A percentile compares a stretch with the other conserved stretches of the same genome.
Evolutionary conservation across 2,113 vertebrate genomes (phyloP).

Genomic region (Callionymus lyra): DNA sequence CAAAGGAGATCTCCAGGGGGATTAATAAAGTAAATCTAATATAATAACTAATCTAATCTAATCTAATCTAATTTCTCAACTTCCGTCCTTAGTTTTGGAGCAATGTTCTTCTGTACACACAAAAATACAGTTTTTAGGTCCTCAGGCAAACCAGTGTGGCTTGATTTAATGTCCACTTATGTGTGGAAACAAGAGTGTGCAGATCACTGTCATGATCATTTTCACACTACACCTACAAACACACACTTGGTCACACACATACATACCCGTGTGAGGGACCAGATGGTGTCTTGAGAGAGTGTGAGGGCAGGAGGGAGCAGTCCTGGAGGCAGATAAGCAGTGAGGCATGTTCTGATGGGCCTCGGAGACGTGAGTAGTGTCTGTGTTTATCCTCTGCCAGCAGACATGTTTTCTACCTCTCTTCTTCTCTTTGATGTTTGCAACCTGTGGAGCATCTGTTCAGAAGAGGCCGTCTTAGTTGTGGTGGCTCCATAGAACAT

Average conservation of each 20-base stretch:
- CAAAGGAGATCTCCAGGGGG: no score
- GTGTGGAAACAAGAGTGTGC: not conserved
- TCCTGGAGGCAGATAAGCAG: constrained; percentile 47
- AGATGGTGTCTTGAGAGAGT: constrained; percentile 20
- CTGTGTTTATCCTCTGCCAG: constrained; percentile 26
- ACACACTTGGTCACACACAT: not conserved
- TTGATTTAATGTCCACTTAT: not conserved
- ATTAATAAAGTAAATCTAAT: no score
- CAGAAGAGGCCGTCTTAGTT: constrained; percentile 23
- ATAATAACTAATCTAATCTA: no score
- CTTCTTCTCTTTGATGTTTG: constrained; percentile 36
- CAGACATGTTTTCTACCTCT: constrained; percentile 29
- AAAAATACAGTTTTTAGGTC: not conserved
- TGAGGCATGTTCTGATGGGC: constrained; percentile 47
- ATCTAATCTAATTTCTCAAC: no score
- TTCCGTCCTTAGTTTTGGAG: not conserved
- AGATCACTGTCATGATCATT: not conserved
- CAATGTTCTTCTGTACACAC: no score
- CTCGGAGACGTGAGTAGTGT: constrained; percentile 17
- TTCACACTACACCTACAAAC: no score
- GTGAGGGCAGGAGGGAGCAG: constrained; percentile 5
- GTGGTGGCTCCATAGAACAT: no score
- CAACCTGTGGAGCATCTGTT: constrained; percentile 32
- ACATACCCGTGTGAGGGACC: constrained; percentile 1
- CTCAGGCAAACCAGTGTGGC: not conserved